A percentile compares a stretch with the other conserved stretches of the same genome.
These are phyloP conservation scores for Ametastegia equiseti DNA, from an alignment of 2,888 invertebrate species.

Conservation along the genomic window DNA sequence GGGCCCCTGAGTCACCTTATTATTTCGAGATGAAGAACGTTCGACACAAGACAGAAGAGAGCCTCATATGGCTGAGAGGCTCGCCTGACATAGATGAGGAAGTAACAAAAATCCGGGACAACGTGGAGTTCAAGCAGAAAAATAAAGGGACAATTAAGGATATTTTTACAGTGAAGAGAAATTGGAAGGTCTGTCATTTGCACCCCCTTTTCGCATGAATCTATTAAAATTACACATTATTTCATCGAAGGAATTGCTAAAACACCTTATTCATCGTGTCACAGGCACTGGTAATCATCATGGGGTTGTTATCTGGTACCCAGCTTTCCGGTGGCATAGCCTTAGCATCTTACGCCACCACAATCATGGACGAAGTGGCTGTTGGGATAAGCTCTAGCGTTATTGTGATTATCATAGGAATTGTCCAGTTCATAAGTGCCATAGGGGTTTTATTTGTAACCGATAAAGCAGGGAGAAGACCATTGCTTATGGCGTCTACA, in stretches of 20 bases:
- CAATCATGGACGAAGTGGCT: conserved; percentile 70
- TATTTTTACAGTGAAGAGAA: conserved; percentile 29
- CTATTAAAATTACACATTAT: background rate
- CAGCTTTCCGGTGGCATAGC: conserved; percentile 51
- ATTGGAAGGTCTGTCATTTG: conserved; percentile 27
- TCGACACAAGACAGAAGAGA: conserved; percentile 31
- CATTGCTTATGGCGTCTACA: conserved; percentile 73
- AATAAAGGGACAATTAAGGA: conserved; percentile 42
- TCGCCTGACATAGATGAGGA: conserved; percentile 34
- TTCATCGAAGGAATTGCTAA: background rate
- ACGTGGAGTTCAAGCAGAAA: conserved; percentile 10
- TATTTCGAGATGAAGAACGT: conserved; percentile 49
- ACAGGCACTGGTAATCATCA: background rate
- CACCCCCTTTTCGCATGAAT: too few relatives aligned
- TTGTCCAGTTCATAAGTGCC: conserved; percentile 72
- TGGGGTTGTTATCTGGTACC: background rate
- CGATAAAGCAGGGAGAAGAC: conserved; percentile 73
- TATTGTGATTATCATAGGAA: conserved; percentile 75
- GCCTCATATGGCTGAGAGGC: conserved; percentile 51
- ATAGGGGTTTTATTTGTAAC: conserved; percentile 56
- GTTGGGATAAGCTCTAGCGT: conserved; percentile 63
- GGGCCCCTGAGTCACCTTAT: conserved; percentile 58
- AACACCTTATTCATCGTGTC: background rate
- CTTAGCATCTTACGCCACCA: conserved; percentile 64
- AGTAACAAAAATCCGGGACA: conserved; percentile 40